phyloP scores from a whole-genome alignment of 2,888 invertebrate species.

The Diarsia dahlii region DNA sequence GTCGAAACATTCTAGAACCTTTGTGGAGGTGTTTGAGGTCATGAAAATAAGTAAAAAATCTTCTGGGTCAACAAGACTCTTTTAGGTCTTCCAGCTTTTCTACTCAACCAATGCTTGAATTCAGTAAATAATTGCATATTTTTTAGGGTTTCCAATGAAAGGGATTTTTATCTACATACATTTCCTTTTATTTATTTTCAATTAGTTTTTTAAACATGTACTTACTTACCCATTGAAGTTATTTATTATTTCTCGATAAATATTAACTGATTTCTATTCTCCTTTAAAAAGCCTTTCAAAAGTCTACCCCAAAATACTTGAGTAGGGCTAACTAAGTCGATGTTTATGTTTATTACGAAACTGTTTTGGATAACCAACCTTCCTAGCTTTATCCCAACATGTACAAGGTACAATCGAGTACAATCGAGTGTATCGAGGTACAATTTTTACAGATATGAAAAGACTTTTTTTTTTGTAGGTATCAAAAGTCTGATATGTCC shows the following conservation, averaged over 20 bases:
- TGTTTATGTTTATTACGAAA: background rate
- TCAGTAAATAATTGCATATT: slow-evolving; percentile 26
- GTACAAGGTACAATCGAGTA: too few species aligned
- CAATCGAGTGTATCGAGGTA: too few species aligned
- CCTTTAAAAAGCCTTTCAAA: background rate
- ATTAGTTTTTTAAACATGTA: background rate
- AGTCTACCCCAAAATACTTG: background rate
- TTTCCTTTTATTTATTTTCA: background rate
- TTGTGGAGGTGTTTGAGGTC: background rate
- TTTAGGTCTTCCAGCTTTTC: slow-evolving; percentile 26
- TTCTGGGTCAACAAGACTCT: slow-evolving; percentile 14
- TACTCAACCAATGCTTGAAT: slow-evolving; percentile 1
- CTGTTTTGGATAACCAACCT: background rate
- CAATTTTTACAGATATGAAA: too few species aligned
- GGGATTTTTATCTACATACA: background rate
- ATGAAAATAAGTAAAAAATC: background rate
- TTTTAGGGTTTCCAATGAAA: slow-evolving; percentile 33
- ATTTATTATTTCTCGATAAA: background rate
- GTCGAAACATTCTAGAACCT: background rate
- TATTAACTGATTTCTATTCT: background rate
- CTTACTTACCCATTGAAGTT: background rate
- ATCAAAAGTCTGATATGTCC: too few species aligned
- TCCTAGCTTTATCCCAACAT: background rate
- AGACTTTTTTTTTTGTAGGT: too few species aligned
- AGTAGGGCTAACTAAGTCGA: background rate